Base-by-base conservation (phyloP, 2,888 invertebrate species). In the Calliphora vomitoria region DNA sequence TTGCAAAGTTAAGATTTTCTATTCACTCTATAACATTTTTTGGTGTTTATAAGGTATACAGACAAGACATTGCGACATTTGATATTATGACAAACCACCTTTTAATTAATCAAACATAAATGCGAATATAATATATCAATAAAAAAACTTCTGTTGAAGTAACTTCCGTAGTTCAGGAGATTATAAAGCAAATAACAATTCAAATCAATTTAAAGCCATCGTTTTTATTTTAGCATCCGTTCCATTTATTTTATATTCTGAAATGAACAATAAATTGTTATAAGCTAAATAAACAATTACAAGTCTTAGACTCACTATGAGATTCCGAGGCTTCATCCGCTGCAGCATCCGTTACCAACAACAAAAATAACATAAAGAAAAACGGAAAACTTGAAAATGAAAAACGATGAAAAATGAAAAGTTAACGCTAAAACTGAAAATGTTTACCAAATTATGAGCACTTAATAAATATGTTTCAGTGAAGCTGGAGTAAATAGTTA, bases 381-480 rank as follows among this genome's bases (percentile, higher is more conserved):
- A 64, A 62, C 13, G 44, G 44, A 60, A 25, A 44, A 60, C 35
- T 35, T 35, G 10, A 74, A 60, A 62, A 13, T 38, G 8, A 74
- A 47, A 74, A 60, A 60, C 8, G 20, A 66, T 8, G 15, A n/a
- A 13, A 13, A 13, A 66, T 38, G 55, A 69, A 41, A 66, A 81
- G 64, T 72, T 64, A 53, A 64, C 6, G 41, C 80, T n/a, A 53
- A 66, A 71, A 53, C 55, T 74, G 44, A 72, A 81, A 74, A 66
- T 81, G 55, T 72, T 72, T 81, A 72, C 72, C 64, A 74, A 81
- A 81, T 74, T 81, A 66, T 81, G 66, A 74, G 81, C 81, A 74
- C 55, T 81, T 55, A 66, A 81, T 64, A 74, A 72, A 72, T 66
- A 71, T 80, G 11, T 41, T 31, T 72, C 53, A 81, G 25, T 64